Base-by-base conservation (phyloP, 2,888 invertebrate genomes). In the Caenorhabditis sp. region DNA sequence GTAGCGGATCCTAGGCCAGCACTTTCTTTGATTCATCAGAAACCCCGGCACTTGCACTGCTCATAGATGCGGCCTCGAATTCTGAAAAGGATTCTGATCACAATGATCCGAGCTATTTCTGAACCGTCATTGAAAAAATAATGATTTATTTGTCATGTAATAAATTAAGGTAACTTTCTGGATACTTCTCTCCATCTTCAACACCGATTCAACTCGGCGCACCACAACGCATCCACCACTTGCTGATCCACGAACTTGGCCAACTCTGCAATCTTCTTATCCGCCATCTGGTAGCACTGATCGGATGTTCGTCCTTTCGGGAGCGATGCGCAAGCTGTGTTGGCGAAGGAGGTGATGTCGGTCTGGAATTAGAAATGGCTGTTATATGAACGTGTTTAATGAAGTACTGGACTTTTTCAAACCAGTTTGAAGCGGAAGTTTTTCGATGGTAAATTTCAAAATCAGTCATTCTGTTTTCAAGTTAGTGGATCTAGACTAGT, bases 191-290 rank as follows among this genome's bases (percentile, higher is more conserved):
- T 28, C 44, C 7, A 4, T 31, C 16, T 6, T 72, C 73, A 89
- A 74, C 90, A 90, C 26, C 86, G 87, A 82, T 90, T 86, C 73
- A 88, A 66, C 63, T 90, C 89, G 8, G 89, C 88, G 63, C 90
- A 90, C 90, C 90, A 90, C 26, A 90, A 80, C 7, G 89, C 89
- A 56, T 90, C 90, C 31, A 90, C 87, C 31, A 87, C 89, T 81
- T 90, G 90, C 63, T 88, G 88, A 70, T 90, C 90, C 16, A 90
- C 90, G 76, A 90, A 90, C 58, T 86, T 89, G 26, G 89, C 89
- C 76, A 90, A 54, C 56, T 90, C 88, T 54, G 86, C 84, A 54
- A 90, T 90, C 61, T 88, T 89, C 64, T 89, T 88, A 69, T 90
- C 90, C 4, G 89, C 89, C 86, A 90, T 82, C 74, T 87, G 85